phyloP scores from a whole-genome alignment of 2,113 vertebrate species.

The Phaetusa simplex region DNA sequence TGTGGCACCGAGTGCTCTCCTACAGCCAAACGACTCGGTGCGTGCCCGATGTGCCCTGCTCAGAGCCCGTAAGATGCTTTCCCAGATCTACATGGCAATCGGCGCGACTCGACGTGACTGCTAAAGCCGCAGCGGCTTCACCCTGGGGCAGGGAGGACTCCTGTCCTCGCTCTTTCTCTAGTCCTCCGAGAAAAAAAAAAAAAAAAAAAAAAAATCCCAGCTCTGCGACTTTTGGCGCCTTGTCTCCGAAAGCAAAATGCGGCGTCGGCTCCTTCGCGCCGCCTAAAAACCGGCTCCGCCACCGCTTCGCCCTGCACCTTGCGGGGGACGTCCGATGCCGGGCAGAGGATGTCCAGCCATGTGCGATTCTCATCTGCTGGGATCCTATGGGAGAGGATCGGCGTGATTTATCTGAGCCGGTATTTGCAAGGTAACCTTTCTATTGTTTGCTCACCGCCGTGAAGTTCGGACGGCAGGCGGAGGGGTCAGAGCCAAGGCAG shows the following conservation, averaged over 20 bases:
- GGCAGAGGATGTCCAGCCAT: constrained; percentile 26
- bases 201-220: neutral
- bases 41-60: no score
- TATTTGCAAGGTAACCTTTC: neutral
- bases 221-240: neutral
- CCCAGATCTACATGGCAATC: neutral
- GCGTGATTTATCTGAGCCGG: neutral
- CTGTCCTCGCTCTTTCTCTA: accelerated
- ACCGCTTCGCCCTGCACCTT: neutral
- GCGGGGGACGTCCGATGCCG: neutral
- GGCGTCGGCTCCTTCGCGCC: accelerated
- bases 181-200: neutral
- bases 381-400: neutral
- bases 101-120: accelerated
- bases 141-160: neutral
- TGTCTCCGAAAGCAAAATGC: accelerated
- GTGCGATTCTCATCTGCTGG: constrained; percentile 4
- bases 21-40: accelerated
- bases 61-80: accelerated
- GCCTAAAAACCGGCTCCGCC: accelerated
- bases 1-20: accelerated
- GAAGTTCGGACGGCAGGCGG: neutral
- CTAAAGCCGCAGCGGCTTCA: neutral
- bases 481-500: constrained; percentile 66
- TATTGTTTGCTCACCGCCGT: constrained; percentile 3